phyloP scores from a whole-genome alignment of 2,888 invertebrate species.

The Tortricodes alternella region DNA sequence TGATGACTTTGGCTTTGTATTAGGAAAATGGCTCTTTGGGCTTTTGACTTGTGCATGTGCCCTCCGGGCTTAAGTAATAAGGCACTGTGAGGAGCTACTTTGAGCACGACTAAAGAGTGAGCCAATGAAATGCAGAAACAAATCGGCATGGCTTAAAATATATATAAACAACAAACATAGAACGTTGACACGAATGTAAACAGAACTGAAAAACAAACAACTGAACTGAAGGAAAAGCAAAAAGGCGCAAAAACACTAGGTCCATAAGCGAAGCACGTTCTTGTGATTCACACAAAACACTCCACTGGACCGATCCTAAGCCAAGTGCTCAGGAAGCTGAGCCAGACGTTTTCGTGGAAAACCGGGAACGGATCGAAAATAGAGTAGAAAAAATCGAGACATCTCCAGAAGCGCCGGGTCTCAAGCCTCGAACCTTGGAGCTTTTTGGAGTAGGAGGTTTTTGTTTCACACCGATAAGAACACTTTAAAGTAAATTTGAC shows the following conservation, averaged over 20 bases:
- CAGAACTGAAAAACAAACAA: neutral
- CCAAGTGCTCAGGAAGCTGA: constrained; percentile 60
- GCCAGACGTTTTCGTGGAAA: constrained; percentile 73
- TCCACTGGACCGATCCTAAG: constrained; percentile 22
- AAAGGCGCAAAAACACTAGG: constrained; percentile 5
- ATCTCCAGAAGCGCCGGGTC: constrained; percentile 73
- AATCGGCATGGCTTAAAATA: too few species aligned
- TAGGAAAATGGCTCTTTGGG: constrained; percentile 28
- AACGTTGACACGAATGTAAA: neutral
- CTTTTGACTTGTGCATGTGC: constrained; percentile 15
- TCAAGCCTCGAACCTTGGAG: constrained; percentile 71
- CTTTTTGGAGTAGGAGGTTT: constrained; percentile 49
- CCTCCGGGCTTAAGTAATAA: constrained; percentile 20
- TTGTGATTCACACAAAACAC: constrained; percentile 24
- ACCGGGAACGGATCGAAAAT: constrained; percentile 76
- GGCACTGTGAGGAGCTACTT: constrained; percentile 3
- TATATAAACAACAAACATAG: too few species aligned
- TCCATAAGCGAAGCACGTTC: constrained; percentile 11
- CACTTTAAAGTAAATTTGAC: neutral
- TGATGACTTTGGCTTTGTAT: constrained; percentile 28
- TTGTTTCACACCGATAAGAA: constrained; percentile 52
- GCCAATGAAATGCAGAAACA: neutral
- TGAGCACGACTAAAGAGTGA: neutral
- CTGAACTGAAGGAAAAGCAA: neutral
- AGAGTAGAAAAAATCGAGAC: constrained; percentile 79